Evolutionary conservation across 2,888 invertebrate genomes (phyloP), one percentile per base, ranked within the genome.

Genomic region (Diloba caeruleocephala): DNA sequence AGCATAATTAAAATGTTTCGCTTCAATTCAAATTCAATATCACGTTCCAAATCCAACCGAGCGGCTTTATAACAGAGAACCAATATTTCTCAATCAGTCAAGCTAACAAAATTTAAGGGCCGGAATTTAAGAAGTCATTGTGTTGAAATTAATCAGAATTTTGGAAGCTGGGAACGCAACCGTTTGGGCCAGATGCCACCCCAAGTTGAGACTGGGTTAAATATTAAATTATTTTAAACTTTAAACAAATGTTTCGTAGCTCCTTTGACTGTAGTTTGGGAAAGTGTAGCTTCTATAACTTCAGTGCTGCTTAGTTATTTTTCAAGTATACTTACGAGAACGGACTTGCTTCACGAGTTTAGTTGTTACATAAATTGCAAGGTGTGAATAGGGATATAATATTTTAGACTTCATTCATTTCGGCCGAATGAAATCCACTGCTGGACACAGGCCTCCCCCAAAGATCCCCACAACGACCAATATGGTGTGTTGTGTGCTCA

Each of bases 111-210:
- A 31, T 56, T 63, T 53, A 38, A 56, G 41, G 37, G 42, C 21
- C 37, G 17, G 8, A 39, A 61, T 49, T 46, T 52, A 55, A 33
- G 21, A 52, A 62, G 36, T 53, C 63, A 45, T 54, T 58, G 37
- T 45, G 43, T 63, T 31, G 6, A 41, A 64, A 71, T 71, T 71
- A 71, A 71, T 71, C 68, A 64, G 68, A 71, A 29, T 68, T 71
- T 39, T 12, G 29, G 19, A 57, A 32, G 36, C 31, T 3, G 26
- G 23, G 19, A 34, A 13, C 19, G 44, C 44, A 13, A 34, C 51
- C 65, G 51, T 70, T 70, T 10, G 10, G 34, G 51, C 44, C 71
- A 69, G 69, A 50, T 55, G 52, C 28, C 48, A 7, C 50, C 15
- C 50, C 15, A 46, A 64, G 46, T 55, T n/a, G 32, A 46, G 42